Percentiles rank a stretch among this genome's conserved stretches.
phyloP scores from a whole-genome alignment of 2,113 vertebrate species.

The Chionis minor region DNA sequence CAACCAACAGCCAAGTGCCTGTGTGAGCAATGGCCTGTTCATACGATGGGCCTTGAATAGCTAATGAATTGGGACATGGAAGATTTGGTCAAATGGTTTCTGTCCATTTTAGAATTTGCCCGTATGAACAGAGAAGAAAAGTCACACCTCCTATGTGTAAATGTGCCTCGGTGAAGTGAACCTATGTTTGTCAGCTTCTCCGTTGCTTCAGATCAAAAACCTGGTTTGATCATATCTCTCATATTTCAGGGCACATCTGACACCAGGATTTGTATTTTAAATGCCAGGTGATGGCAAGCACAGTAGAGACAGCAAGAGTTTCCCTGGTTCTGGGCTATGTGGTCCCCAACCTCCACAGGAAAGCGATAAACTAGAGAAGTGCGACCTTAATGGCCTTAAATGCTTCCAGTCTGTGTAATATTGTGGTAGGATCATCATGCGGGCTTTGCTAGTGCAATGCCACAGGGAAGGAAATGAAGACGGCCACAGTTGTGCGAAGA shows the following conservation, averaged over 20 bases:
- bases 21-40: not conserved
- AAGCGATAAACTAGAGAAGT: not conserved
- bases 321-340: not conserved
- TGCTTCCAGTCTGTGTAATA: not conserved
- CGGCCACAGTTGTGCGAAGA: not conserved
- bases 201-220: not conserved
- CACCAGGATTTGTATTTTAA: constrained; percentile 20
- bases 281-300: not conserved
- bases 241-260: constrained; percentile 11
- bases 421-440: not conserved
- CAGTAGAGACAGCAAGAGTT: constrained; percentile 6
- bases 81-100: not conserved
- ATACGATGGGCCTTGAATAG: not conserved
- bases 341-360: not conserved
- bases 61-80: not conserved
- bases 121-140: not conserved
- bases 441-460: not conserved
- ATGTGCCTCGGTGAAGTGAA: not conserved
- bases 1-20: not conserved
- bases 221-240: not conserved
- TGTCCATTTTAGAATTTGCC: not conserved
- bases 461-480: not conserved
- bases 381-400: not conserved
- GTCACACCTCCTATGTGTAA: not conserved
- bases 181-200: not conserved